Evolutionary conservation across 1,140 invertebrate species (phyloP).

Genomic region (Sminthurides bifidus): DNA sequence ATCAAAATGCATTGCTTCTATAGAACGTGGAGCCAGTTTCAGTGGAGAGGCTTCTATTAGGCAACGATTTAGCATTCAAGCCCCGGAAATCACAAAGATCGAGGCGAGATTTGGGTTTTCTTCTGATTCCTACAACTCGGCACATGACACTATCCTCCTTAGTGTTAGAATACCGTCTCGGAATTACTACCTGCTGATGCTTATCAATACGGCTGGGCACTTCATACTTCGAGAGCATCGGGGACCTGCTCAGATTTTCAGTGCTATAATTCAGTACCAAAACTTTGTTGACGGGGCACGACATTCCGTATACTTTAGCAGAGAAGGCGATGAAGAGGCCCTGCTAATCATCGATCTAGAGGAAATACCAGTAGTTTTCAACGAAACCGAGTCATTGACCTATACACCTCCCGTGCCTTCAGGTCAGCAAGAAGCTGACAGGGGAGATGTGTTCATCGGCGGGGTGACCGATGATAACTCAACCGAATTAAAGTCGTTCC

Average conservation of each 20-base stretch:
- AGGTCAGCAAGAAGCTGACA: no score
- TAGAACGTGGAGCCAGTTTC: slow-evolving; percentile 77
- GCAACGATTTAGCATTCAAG: slow-evolving; percentile 51
- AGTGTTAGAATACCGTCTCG: slow-evolving; percentile 44
- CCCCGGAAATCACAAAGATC: slow-evolving; percentile 53
- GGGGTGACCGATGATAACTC: slow-evolving; percentile 67
- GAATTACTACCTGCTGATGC: slow-evolving; percentile 69
- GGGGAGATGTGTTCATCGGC: slow-evolving; percentile 63
- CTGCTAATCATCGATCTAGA: slow-evolving; percentile 57
- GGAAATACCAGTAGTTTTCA: slow-evolving; percentile 46
- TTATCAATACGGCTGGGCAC: slow-evolving; percentile 64
- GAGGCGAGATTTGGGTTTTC: slow-evolving; percentile 56
- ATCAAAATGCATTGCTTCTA: slow-evolving; percentile 34
- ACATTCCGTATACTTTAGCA: slow-evolving; percentile 72
- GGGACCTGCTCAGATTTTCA: slow-evolving; percentile 50
- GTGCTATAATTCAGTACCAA: slow-evolving; percentile 55
- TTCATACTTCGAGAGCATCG: slow-evolving; percentile 72
- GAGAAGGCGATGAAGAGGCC: slow-evolving; percentile 54
- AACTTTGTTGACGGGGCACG: slow-evolving; percentile 69
- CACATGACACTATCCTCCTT: slow-evolving; percentile 26
- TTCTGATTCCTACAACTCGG: slow-evolving; percentile 12
- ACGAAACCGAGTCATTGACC: no score
- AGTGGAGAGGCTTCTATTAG: slow-evolving; percentile 69
- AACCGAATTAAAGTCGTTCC: slow-evolving; percentile 61
- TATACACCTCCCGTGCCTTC: no score